Evolutionary conservation across 2,888 invertebrate species (phyloP).

Genomic region (Amaurobius ferox): DNA sequence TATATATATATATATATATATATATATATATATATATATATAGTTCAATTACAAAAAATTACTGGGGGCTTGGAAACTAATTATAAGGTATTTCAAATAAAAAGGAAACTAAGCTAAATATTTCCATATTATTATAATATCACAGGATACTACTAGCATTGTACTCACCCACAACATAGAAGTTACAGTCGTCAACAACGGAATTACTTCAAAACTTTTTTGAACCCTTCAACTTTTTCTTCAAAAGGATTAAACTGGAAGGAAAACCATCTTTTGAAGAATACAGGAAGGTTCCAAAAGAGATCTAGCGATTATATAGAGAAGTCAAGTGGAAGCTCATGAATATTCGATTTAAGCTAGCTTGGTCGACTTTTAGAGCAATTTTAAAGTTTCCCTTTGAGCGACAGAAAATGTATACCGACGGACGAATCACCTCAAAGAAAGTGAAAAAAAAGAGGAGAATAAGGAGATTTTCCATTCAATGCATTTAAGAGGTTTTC

Average conservation of each 20-base stretch:
- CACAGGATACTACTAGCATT: no score
- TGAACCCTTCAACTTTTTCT: conserved; percentile 2
- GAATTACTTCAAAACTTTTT: neutral
- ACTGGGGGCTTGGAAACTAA: no score
- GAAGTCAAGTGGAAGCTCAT: neutral
- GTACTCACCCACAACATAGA: neutral
- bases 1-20: no score
- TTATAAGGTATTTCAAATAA: no score
- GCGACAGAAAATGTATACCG: neutral
- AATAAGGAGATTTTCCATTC: neutral
- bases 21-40: no score
- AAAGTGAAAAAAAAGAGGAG: neutral
- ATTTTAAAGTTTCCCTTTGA: neutral
- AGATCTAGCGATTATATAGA: conserved; percentile 10
- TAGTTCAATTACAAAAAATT: no score
- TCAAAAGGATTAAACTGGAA: neutral
- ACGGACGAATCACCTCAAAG: neutral
- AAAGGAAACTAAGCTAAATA: no score
- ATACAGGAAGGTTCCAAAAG: neutral
- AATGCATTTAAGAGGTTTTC: neutral
- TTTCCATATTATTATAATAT: no score
- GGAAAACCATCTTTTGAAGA: neutral
- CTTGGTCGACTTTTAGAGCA: neutral
- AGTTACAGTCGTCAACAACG: neutral
- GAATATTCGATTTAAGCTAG: conserved; percentile 12